Percentiles rank a stretch among this genome's conserved stretches.
These are phyloP conservation scores for Sarcophaga peregrina DNA, from an alignment of 1,140 invertebrate genomes.

Conservation along the genomic window DNA sequence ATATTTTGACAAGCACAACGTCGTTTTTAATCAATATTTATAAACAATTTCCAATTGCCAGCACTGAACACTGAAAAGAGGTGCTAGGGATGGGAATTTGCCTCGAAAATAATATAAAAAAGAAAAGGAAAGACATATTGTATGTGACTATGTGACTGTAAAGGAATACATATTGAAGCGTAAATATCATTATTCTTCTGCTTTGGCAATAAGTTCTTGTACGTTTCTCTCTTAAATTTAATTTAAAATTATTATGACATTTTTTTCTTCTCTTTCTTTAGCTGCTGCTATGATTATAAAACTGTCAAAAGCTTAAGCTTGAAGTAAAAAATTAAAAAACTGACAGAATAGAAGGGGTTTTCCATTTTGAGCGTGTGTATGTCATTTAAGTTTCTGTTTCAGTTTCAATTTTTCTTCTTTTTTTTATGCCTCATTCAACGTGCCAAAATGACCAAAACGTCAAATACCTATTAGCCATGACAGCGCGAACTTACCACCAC, in stretches of 20 bases:
- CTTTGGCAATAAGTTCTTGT: background rate
- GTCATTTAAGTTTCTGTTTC: background rate
- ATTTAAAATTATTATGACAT: background rate
- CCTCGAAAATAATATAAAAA: background rate
- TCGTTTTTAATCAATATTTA: slow-evolving; percentile 65
- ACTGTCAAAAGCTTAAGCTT: slow-evolving; percentile 32
- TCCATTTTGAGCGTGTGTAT: background rate
- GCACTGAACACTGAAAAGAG: background rate
- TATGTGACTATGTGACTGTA: background rate
- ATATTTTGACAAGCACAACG: slow-evolving; percentile 61
- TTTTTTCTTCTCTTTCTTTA: background rate
- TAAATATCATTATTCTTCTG: slow-evolving; percentile 12
- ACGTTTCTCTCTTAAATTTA: background rate
- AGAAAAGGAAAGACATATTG: background rate
- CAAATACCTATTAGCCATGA: slow-evolving; percentile 41
- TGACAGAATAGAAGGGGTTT: background rate
- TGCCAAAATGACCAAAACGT: slow-evolving; percentile 52
- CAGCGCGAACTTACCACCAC: slow-evolving; percentile 42
- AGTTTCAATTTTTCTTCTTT: background rate
- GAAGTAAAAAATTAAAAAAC: background rate
- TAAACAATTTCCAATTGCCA: slow-evolving; percentile 24
- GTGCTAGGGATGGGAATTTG: background rate
- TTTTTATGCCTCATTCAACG: slow-evolving; percentile 30
- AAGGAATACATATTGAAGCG: background rate
- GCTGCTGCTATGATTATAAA: slow-evolving; percentile 45